Percentiles rank a stretch among this genome's conserved stretches.
phyloP scores from a whole-genome alignment of 2,797 vertebrate species.

The Halcyon leucocephala region DNA sequence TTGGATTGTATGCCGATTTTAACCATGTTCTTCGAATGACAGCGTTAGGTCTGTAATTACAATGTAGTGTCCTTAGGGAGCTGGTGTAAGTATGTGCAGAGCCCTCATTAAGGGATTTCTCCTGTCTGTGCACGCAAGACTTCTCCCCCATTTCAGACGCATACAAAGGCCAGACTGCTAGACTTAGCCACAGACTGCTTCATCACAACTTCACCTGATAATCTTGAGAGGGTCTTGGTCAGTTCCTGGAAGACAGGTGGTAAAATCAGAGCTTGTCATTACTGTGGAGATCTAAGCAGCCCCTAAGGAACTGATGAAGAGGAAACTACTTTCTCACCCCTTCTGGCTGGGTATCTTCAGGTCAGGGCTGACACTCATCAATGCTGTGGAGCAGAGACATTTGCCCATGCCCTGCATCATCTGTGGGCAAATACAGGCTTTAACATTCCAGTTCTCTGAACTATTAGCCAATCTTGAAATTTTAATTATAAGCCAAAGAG shows the following conservation, averaged over 20 bases:
- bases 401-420: background rate
- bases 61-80: background rate
- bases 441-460: slow-evolving; percentile 16
- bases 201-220: background rate
- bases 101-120: background rate
- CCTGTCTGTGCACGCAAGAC: background rate
- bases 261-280: background rate
- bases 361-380: background rate
- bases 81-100: background rate
- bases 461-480: background rate
- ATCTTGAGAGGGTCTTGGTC: background rate
- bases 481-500: slow-evolving; percentile 1
- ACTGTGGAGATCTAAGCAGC: background rate
- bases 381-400: background rate
- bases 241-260: background rate
- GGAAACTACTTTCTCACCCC: background rate
- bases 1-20: background rate
- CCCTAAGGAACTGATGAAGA: background rate
- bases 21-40: background rate
- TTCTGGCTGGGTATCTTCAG: background rate
- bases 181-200: background rate
- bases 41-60: background rate
- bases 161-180: background rate
- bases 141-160: background rate
- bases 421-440: background rate